Percentiles rank a stretch among this genome's conserved stretches.
phyloP scores from a whole-genome alignment of 2,797 vertebrate species.

The Myripristis murdjan region DNA sequence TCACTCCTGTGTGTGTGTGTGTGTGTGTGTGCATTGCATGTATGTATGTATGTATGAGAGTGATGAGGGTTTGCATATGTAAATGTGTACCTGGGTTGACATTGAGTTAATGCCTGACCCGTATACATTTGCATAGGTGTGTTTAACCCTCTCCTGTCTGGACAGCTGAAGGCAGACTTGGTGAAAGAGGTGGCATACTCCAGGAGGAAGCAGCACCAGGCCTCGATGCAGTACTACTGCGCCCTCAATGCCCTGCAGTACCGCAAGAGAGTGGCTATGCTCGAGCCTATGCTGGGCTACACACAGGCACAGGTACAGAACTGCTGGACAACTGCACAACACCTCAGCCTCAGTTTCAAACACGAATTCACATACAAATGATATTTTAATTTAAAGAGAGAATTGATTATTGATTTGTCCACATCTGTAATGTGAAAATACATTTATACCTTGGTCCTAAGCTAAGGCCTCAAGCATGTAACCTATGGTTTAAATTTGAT shows the following conservation, averaged over 20 bases:
- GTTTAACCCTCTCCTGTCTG: constrained; percentile 40
- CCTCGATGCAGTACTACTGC: constrained; percentile 97
- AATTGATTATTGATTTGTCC: background rate
- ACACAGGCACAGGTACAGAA: constrained; percentile 92
- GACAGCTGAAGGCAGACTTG: constrained; percentile 92
- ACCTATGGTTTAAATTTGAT: too few relatives aligned
- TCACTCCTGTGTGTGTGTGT: background rate
- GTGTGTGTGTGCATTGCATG: constrained; percentile 3
- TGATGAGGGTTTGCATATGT: constrained; percentile 47
- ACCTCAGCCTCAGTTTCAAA: background rate
- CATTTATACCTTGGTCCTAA: too few relatives aligned
- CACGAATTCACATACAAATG: constrained; percentile 5
- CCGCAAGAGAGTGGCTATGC: constrained; percentile 94
- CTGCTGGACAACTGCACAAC: background rate
- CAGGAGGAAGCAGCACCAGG: constrained; percentile 95
- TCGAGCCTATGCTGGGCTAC: constrained; percentile 96
- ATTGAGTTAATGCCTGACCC: background rate
- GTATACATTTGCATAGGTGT: constrained; percentile 30
- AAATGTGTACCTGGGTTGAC: constrained; percentile 18
- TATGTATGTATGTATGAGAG: constrained; percentile 27
- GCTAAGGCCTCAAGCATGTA: too few relatives aligned
- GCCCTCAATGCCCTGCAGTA: constrained; percentile 97
- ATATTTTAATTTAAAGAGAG: background rate
- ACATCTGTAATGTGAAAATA: background rate
- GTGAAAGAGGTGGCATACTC: constrained; percentile 94